Evolutionary conservation across 1,140 invertebrate species (phyloP), one percentile per base, ranked within the genome.

Genomic region (Diorhabda sublineata): DNA sequence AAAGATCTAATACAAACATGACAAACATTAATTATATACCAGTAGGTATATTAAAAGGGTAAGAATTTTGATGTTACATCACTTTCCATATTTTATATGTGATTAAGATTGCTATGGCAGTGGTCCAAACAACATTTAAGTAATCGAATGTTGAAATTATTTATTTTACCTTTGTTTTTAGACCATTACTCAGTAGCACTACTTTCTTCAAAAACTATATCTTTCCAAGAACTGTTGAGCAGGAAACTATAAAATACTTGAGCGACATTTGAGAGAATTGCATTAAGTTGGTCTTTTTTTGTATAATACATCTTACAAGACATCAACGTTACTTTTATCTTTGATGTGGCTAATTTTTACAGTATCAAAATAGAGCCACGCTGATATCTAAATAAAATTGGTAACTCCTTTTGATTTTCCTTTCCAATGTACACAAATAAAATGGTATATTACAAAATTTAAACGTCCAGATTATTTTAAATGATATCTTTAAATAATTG

Each of bases 311-410:
- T 44, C 57, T 60, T 58, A 66, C 8, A 60, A 67, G 65, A 67
- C 58, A 58, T 67, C 65, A 67, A 60, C 65, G 65, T 58, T 43
- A 65, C 42, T 57, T 45, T 67, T 43, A 60, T 67, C 65, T 67
- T 67, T 67, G 65, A 67, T 67, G 65, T 67, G 65, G 65, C 65
- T 67, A 67, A 56, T 67, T 67, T 67, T 67, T 67, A 67, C 65
- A 67, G 65, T 67, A 67, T 67, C 58, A 67, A 67, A 67, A 67
- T 67, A 67, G 65, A 67, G 65, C 65, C 65, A 60, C 65, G 65
- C 26, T 67, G 65, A 67, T 67, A 58, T 67, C 65, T 67, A 61
- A 67, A 67, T 65, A 65, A 65, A 65, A 41, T 58, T 65, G 56
- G 42, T 65, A 67, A 60, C 43, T 67, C 44, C 65, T 59, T 66